Conservation (phyloP, 2,113 vertebrate genomes). For the Litocranius walleri region DNA sequence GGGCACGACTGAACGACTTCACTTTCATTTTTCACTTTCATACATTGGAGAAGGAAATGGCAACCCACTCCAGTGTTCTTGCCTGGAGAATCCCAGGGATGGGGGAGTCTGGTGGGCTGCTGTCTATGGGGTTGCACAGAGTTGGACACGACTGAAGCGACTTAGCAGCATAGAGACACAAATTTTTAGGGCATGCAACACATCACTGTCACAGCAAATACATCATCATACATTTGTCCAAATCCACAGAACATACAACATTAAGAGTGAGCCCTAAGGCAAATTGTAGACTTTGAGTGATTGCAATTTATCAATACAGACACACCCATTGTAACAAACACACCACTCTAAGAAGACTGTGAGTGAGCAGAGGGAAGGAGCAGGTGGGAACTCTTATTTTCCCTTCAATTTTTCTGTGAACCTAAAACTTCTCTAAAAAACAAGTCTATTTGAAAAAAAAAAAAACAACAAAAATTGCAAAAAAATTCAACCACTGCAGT, state of each 20-base stretch:
- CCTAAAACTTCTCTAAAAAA: background rate
- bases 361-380: background rate
- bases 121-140: too few species aligned
- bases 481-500: background rate
- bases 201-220: too few species aligned
- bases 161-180: too few species aligned
- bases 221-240: background rate
- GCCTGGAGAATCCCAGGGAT: too few species aligned
- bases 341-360: background rate
- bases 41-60: too few species aligned
- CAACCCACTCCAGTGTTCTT: too few species aligned
- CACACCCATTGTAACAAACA: background rate
- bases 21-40: too few species aligned
- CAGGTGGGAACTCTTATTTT: background rate
- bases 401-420: background rate
- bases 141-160: too few species aligned
- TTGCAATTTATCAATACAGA: background rate
- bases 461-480: background rate
- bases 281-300: background rate
- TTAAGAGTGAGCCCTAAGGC: background rate
- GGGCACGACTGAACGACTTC: too few species aligned
- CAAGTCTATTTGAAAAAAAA: background rate
- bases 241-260: accelerated
- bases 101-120: too few species aligned
- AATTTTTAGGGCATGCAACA: too few species aligned